Percentiles rank a stretch among this genome's conserved stretches.
These are phyloP conservation scores for Telmatochromis sp. DNA, from an alignment of 2,113 vertebrate species.

Conservation along the genomic window DNA sequence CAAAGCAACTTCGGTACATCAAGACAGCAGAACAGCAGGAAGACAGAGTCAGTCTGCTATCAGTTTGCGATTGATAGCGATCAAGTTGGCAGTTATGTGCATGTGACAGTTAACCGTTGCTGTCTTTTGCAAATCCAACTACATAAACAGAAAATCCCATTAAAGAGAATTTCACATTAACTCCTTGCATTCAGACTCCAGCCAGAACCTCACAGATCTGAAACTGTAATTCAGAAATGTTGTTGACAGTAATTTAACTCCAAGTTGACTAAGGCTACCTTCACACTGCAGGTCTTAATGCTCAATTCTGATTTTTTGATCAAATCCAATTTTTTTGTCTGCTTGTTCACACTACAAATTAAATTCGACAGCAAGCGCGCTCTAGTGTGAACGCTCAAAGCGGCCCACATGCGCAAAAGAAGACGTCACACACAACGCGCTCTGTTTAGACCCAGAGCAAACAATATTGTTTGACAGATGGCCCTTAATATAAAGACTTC, in stretches of 20 bases:
- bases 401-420: too few species aligned
- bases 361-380: rapidly evolving
- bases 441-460: too few species aligned
- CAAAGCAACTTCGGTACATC: neutral
- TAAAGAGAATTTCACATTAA: neutral
- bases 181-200: neutral
- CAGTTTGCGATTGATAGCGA: neutral
- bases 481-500: too few species aligned
- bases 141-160: neutral
- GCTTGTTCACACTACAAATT: too few species aligned
- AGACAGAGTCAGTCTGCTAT: neutral
- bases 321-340: too few species aligned
- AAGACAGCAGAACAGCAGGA: neutral
- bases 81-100: neutral
- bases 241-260: too few species aligned
- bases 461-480: too few species aligned
- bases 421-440: too few species aligned
- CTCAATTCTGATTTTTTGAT: too few species aligned
- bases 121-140: neutral
- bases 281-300: too few species aligned
- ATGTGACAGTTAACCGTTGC: neutral
- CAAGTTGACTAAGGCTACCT: too few species aligned
- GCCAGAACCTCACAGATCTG: neutral
- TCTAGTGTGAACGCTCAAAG: too few species aligned
- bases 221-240: neutral